phyloP scores from a whole-genome alignment of 2,113 vertebrate genomes.

The Hyaena hyaena region DNA sequence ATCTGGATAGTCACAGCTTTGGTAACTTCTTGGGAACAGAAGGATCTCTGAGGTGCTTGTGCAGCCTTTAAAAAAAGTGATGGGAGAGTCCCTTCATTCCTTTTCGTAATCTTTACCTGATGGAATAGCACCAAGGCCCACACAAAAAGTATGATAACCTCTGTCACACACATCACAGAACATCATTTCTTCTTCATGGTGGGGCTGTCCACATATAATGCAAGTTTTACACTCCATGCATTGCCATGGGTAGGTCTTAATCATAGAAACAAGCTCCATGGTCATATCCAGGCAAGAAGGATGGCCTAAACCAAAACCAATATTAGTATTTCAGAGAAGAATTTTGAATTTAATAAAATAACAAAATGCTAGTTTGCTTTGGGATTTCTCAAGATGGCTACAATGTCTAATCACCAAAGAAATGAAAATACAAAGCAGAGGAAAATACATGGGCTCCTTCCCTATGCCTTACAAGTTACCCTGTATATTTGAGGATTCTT shows the following conservation, averaged over 20 bases:
- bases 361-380: slow-evolving; percentile 46
- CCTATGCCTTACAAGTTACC: neutral
- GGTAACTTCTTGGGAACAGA: neutral
- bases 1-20: neutral
- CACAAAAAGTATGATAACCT: slow-evolving; percentile 98
- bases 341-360: slow-evolving; percentile 39
- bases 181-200: slow-evolving; percentile 99
- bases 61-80: neutral
- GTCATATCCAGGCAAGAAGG: slow-evolving; percentile 99
- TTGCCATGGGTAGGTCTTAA: slow-evolving; percentile 99
- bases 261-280: slow-evolving; percentile 92
- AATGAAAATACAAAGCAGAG: neutral
- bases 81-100: slow-evolving; percentile 5
- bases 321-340: slow-evolving; percentile 75
- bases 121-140: slow-evolving; percentile 96
- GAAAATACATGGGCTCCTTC: neutral
- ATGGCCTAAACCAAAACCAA: slow-evolving; percentile 92
- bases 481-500: neutral
- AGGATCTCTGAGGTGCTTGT: neutral
- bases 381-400: slow-evolving; percentile 46
- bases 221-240: slow-evolving; percentile 99
- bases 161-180: slow-evolving; percentile 99
- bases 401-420: neutral
- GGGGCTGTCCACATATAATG: slow-evolving; percentile 96
- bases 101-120: slow-evolving; percentile 88